phyloP scores from a whole-genome alignment of 2,113 vertebrate species.

The Dipodomys stephensi region DNA sequence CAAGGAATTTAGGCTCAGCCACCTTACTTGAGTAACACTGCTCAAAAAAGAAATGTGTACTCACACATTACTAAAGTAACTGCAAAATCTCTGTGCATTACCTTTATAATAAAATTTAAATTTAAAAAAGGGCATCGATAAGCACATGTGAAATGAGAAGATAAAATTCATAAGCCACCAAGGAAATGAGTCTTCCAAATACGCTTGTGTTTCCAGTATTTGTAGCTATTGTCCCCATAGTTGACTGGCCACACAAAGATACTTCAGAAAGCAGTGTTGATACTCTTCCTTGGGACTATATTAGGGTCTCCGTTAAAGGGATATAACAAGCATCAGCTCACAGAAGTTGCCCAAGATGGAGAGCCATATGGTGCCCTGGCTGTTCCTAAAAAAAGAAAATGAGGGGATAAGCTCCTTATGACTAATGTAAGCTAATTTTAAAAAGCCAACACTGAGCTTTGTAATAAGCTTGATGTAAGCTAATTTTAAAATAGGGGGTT shows the following conservation, averaged over 20 bases:
- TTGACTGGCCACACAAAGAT: neutral
- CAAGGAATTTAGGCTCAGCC: too few relatives aligned
- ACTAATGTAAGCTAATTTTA: too few relatives aligned
- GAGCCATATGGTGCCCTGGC: neutral
- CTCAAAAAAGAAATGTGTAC: too few relatives aligned
- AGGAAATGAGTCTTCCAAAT: conserved; percentile 11
- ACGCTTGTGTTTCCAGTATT: neutral
- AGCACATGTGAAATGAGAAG: neutral
- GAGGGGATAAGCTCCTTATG: too few relatives aligned
- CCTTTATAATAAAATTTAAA: too few relatives aligned
- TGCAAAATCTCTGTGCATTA: too few relatives aligned
- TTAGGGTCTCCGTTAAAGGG: neutral
- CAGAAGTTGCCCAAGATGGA: neutral
- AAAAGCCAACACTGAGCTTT: too few relatives aligned
- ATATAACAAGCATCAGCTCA: neutral
- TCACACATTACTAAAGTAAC: too few relatives aligned
- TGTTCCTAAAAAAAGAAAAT: neutral
- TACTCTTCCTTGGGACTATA: neutral
- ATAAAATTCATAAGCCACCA: neutral
- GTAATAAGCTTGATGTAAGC: too few relatives aligned
- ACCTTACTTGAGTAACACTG: too few relatives aligned
- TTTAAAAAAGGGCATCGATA: too few relatives aligned
- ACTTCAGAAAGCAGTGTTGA: neutral
- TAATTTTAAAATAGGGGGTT: too few relatives aligned
- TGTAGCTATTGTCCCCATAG: neutral